Percentiles rank a stretch among this genome's conserved stretches.
phyloP scores from a whole-genome alignment of 2,888 invertebrate genomes.

The Ophraella communa region DNA sequence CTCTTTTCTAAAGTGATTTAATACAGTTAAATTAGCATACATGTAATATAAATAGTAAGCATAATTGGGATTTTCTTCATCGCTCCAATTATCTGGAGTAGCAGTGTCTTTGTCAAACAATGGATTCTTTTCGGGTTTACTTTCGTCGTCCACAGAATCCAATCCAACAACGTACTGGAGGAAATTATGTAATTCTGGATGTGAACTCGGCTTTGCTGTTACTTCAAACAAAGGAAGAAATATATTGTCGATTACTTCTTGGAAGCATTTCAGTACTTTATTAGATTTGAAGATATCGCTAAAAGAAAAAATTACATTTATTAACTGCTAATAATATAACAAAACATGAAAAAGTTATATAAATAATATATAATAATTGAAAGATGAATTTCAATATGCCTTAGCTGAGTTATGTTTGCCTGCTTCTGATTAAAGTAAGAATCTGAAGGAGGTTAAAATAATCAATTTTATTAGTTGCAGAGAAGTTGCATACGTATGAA shows the following conservation, averaged over 20 bases:
- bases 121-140: constrained; percentile 96
- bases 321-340: no score
- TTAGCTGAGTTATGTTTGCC: no score
- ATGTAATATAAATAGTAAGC: constrained; percentile 98
- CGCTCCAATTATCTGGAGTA: constrained; percentile 84
- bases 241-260: constrained; percentile 93
- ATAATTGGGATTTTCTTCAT: constrained; percentile 96
- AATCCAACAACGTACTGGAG: constrained; percentile 88
- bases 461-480: no score
- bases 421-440: no score
- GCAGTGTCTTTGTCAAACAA: constrained; percentile 82
- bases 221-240: constrained; percentile 96
- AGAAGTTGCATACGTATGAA: no score
- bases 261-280: constrained; percentile 93
- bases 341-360: no score
- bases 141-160: constrained; percentile 99
- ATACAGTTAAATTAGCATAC: constrained; percentile 94
- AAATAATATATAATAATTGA: no score
- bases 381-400: no score
- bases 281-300: constrained; percentile 98
- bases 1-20: constrained; percentile 85
- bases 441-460: no score
- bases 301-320: constrained; percentile 47
- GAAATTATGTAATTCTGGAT: constrained; percentile 84
- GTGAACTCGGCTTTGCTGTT: constrained; percentile 88